A percentile compares a stretch with the other conserved stretches of the same genome.
phyloP scores from a whole-genome alignment of 2,113 vertebrate genomes.

The Chaetops frenatus region DNA sequence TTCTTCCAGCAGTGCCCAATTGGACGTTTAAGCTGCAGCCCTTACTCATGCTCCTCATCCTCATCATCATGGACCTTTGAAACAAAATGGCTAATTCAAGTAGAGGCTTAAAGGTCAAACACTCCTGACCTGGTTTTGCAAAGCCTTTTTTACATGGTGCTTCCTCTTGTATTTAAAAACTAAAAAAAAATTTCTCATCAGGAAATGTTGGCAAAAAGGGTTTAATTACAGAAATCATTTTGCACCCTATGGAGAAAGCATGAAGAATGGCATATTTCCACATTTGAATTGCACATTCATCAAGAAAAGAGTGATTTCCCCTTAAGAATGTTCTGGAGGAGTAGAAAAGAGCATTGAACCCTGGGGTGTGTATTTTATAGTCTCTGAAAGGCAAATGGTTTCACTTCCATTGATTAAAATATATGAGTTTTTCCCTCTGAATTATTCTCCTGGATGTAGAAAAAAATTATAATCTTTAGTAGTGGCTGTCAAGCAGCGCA shows the following conservation, averaged over 20 bases:
- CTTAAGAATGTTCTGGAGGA: slow-evolving; percentile 47
- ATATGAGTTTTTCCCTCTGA: slow-evolving; percentile 42
- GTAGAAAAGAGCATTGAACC: slow-evolving; percentile 57
- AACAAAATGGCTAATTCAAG: background rate
- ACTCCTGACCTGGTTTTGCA: background rate
- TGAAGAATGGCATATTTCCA: slow-evolving; percentile 53
- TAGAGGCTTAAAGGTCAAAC: background rate
- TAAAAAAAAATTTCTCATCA: background rate
- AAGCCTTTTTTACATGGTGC: background rate
- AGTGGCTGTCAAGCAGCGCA: background rate
- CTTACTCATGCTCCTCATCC: background rate
- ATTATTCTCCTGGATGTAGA: background rate
- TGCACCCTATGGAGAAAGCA: slow-evolving; percentile 48
- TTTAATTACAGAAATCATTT: slow-evolving; percentile 56
- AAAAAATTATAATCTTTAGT: background rate
- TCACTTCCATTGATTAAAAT: slow-evolving; percentile 52
- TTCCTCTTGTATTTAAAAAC: background rate
- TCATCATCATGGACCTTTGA: background rate
- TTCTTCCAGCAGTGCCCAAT: background rate
- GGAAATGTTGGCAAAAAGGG: slow-evolving; percentile 29
- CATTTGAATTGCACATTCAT: slow-evolving; percentile 60
- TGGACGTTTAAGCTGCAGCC: background rate
- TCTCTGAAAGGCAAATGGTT: slow-evolving; percentile 49
- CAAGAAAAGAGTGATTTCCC: slow-evolving; percentile 51
- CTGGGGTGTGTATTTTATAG: slow-evolving; percentile 43